Evolutionary conservation across 2,888 invertebrate species (phyloP).

Genomic region (Noctua janthina): DNA sequence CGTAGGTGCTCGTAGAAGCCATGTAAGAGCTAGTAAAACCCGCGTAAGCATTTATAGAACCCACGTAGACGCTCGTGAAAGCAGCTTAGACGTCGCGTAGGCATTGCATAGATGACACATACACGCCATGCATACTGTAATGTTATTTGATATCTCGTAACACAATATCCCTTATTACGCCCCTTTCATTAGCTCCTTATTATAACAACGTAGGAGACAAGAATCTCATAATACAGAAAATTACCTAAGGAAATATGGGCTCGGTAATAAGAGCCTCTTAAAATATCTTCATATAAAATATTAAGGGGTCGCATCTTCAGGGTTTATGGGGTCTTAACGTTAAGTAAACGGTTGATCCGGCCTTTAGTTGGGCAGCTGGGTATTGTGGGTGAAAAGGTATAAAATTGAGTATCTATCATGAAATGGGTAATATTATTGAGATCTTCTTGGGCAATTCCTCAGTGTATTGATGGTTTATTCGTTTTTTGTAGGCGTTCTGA

Average conservation of each 20-base stretch:
- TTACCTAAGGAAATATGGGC: constrained; percentile 31
- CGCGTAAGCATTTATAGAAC: background rate
- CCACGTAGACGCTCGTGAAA: background rate
- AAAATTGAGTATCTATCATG: constrained; percentile 40
- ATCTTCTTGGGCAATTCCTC: constrained; percentile 14
- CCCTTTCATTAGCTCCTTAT: constrained; percentile 33
- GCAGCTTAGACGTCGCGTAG: background rate
- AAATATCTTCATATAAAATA: constrained; percentile 58
- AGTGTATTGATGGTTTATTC: background rate
- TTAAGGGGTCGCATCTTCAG: constrained; percentile 45
- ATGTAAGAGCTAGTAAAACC: background rate
- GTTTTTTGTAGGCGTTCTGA: background rate
- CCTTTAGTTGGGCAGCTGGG: constrained; percentile 42
- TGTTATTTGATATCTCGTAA: background rate
- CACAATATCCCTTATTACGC: background rate
- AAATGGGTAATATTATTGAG: constrained; percentile 21
- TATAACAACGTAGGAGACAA: constrained; percentile 10
- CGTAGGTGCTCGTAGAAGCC: background rate
- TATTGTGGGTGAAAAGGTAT: constrained; percentile 31
- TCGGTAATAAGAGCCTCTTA: constrained; percentile 42
- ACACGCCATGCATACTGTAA: background rate
- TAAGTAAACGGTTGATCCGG: constrained; percentile 56
- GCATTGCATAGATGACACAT: background rate
- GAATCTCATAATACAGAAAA: constrained; percentile 29
- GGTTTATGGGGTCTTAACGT: constrained; percentile 51